Evolutionary conservation across 2,113 vertebrate genomes (phyloP), one percentile per base, ranked within the genome.

Genomic region (Pomatorhinus ruficollis): DNA sequence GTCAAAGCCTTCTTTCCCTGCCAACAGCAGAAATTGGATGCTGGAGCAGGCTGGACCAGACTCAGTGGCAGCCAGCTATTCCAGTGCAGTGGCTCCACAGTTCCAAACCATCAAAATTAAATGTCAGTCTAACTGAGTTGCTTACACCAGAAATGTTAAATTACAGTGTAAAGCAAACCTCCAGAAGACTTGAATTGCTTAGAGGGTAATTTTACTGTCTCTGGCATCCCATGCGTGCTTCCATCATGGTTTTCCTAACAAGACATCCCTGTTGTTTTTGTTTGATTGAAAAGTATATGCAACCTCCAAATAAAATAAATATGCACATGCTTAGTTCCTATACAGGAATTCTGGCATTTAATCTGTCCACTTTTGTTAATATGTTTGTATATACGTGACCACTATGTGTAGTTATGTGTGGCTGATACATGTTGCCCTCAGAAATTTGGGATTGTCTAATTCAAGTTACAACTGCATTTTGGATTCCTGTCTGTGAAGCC

Each of bases 71-170:
- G 88, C 92, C 93, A 96, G 80, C 80, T 94, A 81, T 90, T 90
- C 65, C 83, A 54, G 90, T 0, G 0, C 60, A 75, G 53, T 40
- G 56, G 60, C 65, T 92, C 88, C 37, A 6, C 0, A 1, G 63
- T 50, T 95, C 70, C 88, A 94, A 93, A 79, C 85, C 92, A 94
- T 28, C 0, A 0, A 74, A 93, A 90, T 90, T 90, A 89, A 83
- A 79, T 39, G 42, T 53, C 5, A 5, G 85, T 83, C 79, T 93
- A 57, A 64, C 72, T 37, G 50, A 89, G 60, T 6, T 90, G 60
- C 87, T 96, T 96, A 56, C 65, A 72, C 83, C 27, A 92, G 88
- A 71, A 95, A 95, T 65, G 60, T 60, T 82, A 95, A 94, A 97
- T 97, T 96, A 89, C 69, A 93, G 76, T 82, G 80, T 90, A 90